These are phyloP conservation scores for Papilio elwesi DNA, from an alignment of 2,888 invertebrate species.

Conservation along the genomic window DNA sequence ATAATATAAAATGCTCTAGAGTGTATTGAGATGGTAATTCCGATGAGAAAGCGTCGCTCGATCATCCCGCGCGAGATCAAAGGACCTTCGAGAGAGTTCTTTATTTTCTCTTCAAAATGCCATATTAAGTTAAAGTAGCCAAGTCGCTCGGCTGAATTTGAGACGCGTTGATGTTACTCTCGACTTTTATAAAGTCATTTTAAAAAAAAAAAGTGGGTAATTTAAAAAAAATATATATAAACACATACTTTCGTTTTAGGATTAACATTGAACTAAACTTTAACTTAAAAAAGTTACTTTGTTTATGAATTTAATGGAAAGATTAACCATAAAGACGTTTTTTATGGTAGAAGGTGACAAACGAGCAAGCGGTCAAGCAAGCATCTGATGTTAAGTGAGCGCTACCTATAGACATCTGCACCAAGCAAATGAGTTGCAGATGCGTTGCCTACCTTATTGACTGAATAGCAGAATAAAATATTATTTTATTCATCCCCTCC, in stretches of 20 bases:
- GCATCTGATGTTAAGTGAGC: too few species aligned
- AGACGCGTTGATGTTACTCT: conserved; percentile 6
- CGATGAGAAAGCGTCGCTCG: conserved; percentile 10
- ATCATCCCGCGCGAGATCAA: neutral
- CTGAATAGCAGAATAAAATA: too few species aligned
- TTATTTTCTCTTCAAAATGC: conserved; percentile 17
- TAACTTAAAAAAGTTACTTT: neutral
- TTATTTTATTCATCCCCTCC: too few species aligned
- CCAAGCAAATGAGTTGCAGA: too few species aligned
- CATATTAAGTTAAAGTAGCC: conserved; percentile 17
- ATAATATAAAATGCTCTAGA: conserved; percentile 22
- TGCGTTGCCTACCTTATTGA: too few species aligned
- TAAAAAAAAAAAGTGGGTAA: neutral
- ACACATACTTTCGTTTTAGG: neutral
- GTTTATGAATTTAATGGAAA: neutral
- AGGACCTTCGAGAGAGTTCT: conserved; percentile 17
- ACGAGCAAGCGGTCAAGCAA: too few species aligned
- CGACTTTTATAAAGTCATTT: conserved; percentile 11
- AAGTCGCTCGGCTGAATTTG: neutral
- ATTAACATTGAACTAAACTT: neutral
- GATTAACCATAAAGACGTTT: too few species aligned
- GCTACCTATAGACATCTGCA: too few species aligned
- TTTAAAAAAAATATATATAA: neutral
- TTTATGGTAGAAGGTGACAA: too few species aligned
- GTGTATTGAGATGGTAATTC: conserved; percentile 22